phyloP scores from a whole-genome alignment of 2,797 vertebrate species.

The Lagorchestes hirsutus region DNA sequence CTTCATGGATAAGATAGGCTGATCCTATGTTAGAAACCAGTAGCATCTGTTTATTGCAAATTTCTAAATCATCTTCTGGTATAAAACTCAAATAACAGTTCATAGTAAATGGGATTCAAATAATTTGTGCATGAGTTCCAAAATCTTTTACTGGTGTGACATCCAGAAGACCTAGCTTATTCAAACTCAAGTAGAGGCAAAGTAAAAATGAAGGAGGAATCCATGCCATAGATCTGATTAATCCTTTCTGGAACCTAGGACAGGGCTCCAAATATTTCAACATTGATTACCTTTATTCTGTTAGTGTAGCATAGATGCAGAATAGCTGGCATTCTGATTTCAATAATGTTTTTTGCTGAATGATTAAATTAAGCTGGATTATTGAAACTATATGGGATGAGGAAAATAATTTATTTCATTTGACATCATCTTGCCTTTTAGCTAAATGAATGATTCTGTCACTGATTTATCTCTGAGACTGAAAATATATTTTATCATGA shows the following conservation, averaged over 20 bases:
- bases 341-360: slow-evolving; percentile 16
- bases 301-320: neutral
- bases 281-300: slow-evolving; percentile 8
- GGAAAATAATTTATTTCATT: neutral
- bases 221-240: slow-evolving; percentile 6
- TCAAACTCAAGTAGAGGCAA: neutral
- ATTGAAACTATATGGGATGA: neutral
- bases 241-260: slow-evolving; percentile 37
- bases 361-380: neutral
- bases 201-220: neutral
- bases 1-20: neutral
- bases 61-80: slow-evolving; percentile 23
- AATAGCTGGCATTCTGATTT: slow-evolving; percentile 16
- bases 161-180: neutral
- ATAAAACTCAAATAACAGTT: slow-evolving; percentile 26
- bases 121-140: slow-evolving; percentile 13
- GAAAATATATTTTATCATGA: neutral
- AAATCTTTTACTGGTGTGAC: slow-evolving; percentile 16
- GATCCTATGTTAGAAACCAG: neutral
- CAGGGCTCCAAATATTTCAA: neutral
- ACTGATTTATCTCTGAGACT: neutral
- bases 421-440: neutral
- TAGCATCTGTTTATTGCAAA: slow-evolving; percentile 23
- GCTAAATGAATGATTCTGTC: neutral
- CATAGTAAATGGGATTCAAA: neutral